Conservation (phyloP, 1,140 invertebrate species). For the Pseudomyrmex gracilis region DNA sequence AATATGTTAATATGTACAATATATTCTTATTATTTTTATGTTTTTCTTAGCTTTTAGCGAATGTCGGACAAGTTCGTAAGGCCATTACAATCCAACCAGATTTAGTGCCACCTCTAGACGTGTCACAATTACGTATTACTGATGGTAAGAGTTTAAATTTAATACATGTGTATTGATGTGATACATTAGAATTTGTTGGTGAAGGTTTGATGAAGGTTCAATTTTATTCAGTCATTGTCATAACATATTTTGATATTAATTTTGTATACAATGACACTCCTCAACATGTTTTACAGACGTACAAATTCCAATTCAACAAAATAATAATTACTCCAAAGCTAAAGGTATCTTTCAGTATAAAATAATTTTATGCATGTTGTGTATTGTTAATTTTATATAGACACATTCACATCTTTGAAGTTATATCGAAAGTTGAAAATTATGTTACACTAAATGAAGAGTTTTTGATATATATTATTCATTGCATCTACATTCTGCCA, state of each 20-base stretch:
- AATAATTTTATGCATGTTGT: constrained; percentile 76
- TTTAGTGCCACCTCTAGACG: constrained; percentile 89
- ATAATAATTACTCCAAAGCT: constrained; percentile 84
- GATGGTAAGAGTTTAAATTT: constrained; percentile 85
- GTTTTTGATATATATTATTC: not conserved
- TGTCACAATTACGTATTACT: constrained; percentile 89
- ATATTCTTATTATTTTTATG: constrained; percentile 39
- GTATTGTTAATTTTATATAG: constrained; percentile 39
- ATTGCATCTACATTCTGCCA: constrained; percentile 14
- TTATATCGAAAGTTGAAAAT: not conserved
- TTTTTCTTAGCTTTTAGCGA: constrained; percentile 88
- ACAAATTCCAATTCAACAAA: constrained; percentile 80
- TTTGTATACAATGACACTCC: no score
- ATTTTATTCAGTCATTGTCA: no score
- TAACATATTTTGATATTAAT: no score
- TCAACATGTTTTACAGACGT: constrained; percentile 78
- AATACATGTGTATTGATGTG: constrained; percentile 1
- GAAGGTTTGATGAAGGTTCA: no score
- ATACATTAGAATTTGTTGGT: not conserved
- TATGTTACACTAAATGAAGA: no score
- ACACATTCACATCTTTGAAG: not conserved
- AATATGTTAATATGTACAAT: constrained; percentile 32
- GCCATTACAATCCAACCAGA: constrained; percentile 90
- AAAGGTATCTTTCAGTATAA: constrained; percentile 82
- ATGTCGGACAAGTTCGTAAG: constrained; percentile 92